Percentiles rank a stretch among this genome's conserved stretches.
Conservation (phyloP, 2,888 invertebrate species). For the Glyphotaelius pellucidus region DNA sequence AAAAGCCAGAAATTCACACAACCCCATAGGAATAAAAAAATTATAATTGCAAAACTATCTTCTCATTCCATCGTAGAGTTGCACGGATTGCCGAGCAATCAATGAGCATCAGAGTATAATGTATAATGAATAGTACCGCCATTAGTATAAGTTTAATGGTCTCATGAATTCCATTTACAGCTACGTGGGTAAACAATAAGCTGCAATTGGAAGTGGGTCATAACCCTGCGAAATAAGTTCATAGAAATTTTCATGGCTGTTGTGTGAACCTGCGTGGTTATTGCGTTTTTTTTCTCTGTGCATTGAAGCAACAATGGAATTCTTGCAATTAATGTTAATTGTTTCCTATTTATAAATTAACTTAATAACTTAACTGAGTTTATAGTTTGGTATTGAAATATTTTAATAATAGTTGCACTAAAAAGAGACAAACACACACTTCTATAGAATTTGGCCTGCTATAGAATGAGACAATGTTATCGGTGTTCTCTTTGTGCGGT, state of each 20-base stretch:
- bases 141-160: constrained; percentile 37
- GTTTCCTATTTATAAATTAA: background rate
- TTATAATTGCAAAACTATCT: background rate
- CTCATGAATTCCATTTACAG: constrained; percentile 14
- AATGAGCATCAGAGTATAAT: background rate
- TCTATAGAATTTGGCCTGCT: no score
- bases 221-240: constrained; percentile 35
- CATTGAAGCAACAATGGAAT: background rate
- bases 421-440: no score
- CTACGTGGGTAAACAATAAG: constrained; percentile 22
- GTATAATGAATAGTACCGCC: constrained; percentile 15
- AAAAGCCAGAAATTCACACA: background rate
- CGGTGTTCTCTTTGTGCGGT: no score
- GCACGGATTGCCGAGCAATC: background rate
- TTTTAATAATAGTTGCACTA: no score
- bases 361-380: background rate
- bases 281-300: no score
- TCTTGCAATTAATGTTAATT: background rate
- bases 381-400: background rate
- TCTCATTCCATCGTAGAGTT: background rate
- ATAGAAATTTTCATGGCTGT: constrained; percentile 9
- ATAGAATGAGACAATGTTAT: no score
- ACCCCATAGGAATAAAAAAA: background rate
- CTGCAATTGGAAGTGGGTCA: constrained; percentile 25
- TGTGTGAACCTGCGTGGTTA: background rate